Conservation (phyloP, 37 sponge, comb jelly and placozoan species). For the Beroe ovata region DNA sequence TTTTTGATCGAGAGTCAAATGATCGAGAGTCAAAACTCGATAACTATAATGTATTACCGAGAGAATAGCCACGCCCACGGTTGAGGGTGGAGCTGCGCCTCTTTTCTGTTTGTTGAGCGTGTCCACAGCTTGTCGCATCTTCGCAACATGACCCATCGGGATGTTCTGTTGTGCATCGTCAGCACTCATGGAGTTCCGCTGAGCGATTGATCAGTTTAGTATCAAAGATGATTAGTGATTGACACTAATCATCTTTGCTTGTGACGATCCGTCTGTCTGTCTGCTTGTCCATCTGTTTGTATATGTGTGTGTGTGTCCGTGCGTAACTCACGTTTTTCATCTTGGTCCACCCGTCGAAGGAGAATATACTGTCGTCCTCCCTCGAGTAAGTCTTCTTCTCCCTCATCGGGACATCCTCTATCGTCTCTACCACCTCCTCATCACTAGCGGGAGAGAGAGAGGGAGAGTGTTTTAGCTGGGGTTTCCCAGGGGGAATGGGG, state of each 20-base stretch:
- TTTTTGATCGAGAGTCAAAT: too few relatives aligned
- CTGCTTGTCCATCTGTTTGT: too few relatives aligned
- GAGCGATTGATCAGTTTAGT: not conserved
- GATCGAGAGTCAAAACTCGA: too few relatives aligned
- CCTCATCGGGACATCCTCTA: not conserved
- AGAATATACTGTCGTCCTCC: constrained; percentile 31
- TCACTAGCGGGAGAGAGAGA: too few relatives aligned
- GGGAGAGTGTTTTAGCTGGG: too few relatives aligned
- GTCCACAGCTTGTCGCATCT: constrained; percentile 50
- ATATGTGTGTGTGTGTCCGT: too few relatives aligned
- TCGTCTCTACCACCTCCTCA: not conserved
- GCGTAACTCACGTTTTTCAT: constrained; percentile 65
- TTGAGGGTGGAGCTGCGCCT: not conserved
- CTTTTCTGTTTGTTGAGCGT: not conserved
- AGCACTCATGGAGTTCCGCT: constrained; percentile 60
- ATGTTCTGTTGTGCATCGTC: constrained; percentile 59
- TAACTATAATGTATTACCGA: too few relatives aligned
- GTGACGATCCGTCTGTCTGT: too few relatives aligned
- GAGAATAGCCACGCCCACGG: not conserved
- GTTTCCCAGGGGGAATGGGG: too few relatives aligned
- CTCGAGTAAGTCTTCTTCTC: not conserved
- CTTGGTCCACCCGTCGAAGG: constrained; percentile 59
- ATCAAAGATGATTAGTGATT: too few relatives aligned
- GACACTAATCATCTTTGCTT: too few relatives aligned
- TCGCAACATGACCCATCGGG: constrained; percentile 28